Conservation (phyloP, 2,888 invertebrate species). For the Caenorhabditis sp. region DNA sequence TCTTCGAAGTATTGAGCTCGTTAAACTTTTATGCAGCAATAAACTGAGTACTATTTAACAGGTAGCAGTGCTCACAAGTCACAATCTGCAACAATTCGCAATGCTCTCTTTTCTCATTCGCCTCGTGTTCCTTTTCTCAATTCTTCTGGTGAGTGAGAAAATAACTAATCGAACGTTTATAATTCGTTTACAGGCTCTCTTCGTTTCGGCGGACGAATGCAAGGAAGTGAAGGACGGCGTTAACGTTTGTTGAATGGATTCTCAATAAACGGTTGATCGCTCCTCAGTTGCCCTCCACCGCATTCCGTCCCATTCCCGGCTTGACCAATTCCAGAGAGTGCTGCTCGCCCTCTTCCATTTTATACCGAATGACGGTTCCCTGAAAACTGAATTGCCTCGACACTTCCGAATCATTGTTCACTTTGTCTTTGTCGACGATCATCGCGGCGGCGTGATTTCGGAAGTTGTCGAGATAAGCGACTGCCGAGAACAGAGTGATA, state of each 20-base stretch:
- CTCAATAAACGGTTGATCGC: not conserved
- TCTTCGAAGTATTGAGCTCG: too few species aligned
- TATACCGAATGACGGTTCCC: slow-evolving; percentile 50
- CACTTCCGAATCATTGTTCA: too few species aligned
- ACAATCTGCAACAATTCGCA: not conserved
- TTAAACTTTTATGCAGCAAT: not conserved
- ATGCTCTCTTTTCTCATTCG: not conserved
- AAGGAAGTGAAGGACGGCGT: not conserved
- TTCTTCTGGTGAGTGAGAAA: slow-evolving; percentile 3
- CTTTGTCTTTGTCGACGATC: slow-evolving; percentile 49
- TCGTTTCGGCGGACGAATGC: not conserved
- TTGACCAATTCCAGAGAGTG: slow-evolving; percentile 63
- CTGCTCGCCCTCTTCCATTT: slow-evolving; percentile 63
- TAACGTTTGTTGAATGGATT: not conserved
- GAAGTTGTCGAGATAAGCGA: slow-evolving; percentile 67
- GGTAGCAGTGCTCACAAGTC: not conserved
- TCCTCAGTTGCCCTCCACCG: slow-evolving; percentile 27
- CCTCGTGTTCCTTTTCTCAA: not conserved
- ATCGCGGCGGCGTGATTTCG: slow-evolving; percentile 63
- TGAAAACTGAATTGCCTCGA: too few species aligned
- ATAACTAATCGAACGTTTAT: not conserved
- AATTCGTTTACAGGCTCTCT: not conserved
- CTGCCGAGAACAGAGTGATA: slow-evolving; percentile 66
- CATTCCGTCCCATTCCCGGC: slow-evolving; percentile 65
- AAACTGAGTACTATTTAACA: not conserved